Evolutionary conservation across 1,140 invertebrate genomes (phyloP).

Genomic region (Conus ventricosus): DNA sequence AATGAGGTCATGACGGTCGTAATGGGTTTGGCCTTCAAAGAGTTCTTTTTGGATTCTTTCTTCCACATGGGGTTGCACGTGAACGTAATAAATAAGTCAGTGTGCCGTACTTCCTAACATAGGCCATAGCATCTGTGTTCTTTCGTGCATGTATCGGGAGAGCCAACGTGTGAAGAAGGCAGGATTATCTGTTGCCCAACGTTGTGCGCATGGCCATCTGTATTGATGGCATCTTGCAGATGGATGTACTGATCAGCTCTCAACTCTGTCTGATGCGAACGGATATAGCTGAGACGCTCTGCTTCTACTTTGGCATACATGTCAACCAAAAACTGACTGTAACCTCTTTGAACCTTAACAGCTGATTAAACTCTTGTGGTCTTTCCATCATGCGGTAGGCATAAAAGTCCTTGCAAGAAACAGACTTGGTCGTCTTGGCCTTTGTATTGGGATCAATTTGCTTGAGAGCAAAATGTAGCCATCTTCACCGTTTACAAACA

Average conservation of each 20-base stretch:
- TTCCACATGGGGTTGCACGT: slow-evolving; percentile 77
- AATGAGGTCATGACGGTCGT: slow-evolving; percentile 74
- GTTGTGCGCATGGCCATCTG: slow-evolving; percentile 38
- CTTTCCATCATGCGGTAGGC: slow-evolving; percentile 38
- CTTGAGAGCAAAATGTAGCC: not conserved
- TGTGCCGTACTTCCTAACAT: slow-evolving; percentile 75
- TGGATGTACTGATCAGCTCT: slow-evolving; percentile 53
- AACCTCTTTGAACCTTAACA: slow-evolving; percentile 55
- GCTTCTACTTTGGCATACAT: slow-evolving; percentile 73
- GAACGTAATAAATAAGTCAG: slow-evolving; percentile 77
- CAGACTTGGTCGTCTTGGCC: slow-evolving; percentile 23
- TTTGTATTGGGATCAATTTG: slow-evolving; percentile 8
- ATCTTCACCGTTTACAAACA: slow-evolving; percentile 12
- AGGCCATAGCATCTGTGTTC: slow-evolving; percentile 75
- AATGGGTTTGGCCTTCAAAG: slow-evolving; percentile 54
- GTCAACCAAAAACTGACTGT: slow-evolving; percentile 72
- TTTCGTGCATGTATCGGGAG: slow-evolving; percentile 74
- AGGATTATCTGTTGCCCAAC: slow-evolving; percentile 72
- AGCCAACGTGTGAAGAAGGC: slow-evolving; percentile 69
- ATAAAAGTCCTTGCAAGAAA: slow-evolving; percentile 24
- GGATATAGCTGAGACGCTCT: slow-evolving; percentile 61
- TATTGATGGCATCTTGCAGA: slow-evolving; percentile 45
- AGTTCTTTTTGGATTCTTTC: slow-evolving; percentile 70
- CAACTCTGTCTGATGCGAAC: slow-evolving; percentile 57
- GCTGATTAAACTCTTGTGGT: slow-evolving; percentile 43